phyloP scores from a whole-genome alignment of 2,797 vertebrate genomes.

The Tragopan temminckii region DNA sequence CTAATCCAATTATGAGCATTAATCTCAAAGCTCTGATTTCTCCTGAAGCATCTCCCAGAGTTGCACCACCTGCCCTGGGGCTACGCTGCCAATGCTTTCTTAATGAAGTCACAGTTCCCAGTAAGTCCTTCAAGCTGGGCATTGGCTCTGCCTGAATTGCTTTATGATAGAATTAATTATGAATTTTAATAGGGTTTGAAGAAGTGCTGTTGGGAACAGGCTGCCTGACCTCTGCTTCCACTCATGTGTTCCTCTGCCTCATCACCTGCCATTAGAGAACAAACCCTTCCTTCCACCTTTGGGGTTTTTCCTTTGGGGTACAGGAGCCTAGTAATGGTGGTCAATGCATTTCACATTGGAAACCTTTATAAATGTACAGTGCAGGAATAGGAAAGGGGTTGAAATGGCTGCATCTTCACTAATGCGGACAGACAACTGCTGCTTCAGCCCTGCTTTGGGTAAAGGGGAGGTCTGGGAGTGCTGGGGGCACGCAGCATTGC shows the following conservation, averaged over 20 bases:
- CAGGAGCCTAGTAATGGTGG: no score
- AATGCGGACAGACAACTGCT: not conserved
- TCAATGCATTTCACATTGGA: not conserved
- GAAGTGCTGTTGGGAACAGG: not conserved
- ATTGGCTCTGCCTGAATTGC: not conserved
- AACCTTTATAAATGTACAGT: not conserved
- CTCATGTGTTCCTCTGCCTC: not conserved
- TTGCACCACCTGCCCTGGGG: not conserved
- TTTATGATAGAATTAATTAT: rapidly evolving
- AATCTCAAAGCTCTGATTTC: not conserved
- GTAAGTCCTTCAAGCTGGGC: not conserved
- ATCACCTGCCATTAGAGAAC: not conserved
- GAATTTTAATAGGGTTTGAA: not conserved
- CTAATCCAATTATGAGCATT: not conserved
- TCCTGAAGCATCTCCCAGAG: not conserved
- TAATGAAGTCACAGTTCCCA: not conserved
- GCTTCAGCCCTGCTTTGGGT: not conserved
- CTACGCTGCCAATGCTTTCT: not conserved
- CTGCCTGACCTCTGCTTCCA: no score
- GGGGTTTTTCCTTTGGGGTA: no score
- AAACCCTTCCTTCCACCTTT: no score
- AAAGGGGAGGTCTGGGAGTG: not conserved
- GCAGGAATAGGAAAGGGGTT: not conserved
- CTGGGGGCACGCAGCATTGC: not conserved
- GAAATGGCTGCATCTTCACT: rapidly evolving